Conservation (phyloP, 2,797 vertebrate species). For the Tiaroga cobitis region DNA sequence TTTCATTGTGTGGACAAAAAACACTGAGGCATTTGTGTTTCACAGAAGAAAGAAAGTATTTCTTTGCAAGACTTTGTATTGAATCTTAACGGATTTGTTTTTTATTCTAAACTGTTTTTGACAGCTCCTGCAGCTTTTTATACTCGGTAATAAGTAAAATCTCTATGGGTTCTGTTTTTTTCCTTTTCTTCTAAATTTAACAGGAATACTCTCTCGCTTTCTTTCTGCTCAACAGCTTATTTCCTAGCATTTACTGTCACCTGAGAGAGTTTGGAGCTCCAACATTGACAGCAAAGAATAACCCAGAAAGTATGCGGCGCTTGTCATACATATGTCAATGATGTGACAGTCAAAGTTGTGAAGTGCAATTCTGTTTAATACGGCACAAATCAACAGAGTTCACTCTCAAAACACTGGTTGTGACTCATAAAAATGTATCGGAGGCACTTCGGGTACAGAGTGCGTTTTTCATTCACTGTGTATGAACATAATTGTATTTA, state of each 20-base stretch:
- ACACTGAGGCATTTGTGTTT: background rate
- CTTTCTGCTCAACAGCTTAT: background rate
- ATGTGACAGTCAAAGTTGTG: slow-evolving; percentile 9
- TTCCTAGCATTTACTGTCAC: too few species aligned
- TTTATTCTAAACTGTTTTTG: slow-evolving; percentile 4
- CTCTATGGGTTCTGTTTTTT: background rate
- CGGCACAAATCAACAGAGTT: background rate
- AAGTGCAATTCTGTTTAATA: background rate
- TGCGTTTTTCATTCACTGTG: background rate
- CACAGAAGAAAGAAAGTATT: too few species aligned
- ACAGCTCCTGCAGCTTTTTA: background rate
- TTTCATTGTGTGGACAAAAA: background rate
- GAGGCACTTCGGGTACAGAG: background rate
- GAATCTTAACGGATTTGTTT: background rate
- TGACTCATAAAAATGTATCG: slow-evolving; percentile 8
- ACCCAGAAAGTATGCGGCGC: background rate
- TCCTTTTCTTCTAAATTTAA: background rate
- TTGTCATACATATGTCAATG: background rate
- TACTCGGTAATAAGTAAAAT: slow-evolving; percentile 1
- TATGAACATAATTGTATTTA: background rate
- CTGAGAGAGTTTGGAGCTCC: slow-evolving; percentile 1
- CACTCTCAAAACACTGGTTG: background rate
- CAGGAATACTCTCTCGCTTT: background rate
- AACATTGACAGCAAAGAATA: slow-evolving; percentile 10
- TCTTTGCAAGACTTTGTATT: background rate